Evolutionary conservation across 1,140 invertebrate species (phyloP).

Genomic region (Lasioglossum albipes): DNA sequence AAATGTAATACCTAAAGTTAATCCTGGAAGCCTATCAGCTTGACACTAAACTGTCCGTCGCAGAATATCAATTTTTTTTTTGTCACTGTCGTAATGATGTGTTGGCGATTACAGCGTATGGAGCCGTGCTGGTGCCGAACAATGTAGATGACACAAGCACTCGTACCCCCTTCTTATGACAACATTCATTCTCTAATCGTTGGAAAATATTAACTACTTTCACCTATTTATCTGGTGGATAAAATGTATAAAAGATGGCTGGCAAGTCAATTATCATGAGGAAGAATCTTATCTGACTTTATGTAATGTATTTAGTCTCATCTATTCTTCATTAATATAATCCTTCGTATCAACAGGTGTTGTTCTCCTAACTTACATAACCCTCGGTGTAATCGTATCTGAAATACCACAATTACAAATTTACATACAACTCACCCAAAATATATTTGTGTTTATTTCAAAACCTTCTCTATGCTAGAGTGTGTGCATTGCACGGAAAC

Average conservation of each 20-base stretch:
- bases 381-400: slow-evolving; percentile 74
- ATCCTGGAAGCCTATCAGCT: slow-evolving; percentile 79
- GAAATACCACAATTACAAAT: slow-evolving; percentile 55
- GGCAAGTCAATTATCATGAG: slow-evolving; percentile 78
- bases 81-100: slow-evolving; percentile 62
- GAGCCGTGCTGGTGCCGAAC: slow-evolving; percentile 63
- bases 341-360: slow-evolving; percentile 65
- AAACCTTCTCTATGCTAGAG: background rate
- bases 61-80: slow-evolving; percentile 55
- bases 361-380: slow-evolving; percentile 73
- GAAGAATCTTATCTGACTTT: slow-evolving; percentile 74
- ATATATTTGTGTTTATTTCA: background rate
- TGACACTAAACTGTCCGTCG: slow-evolving; percentile 71
- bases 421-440: background rate
- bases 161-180: slow-evolving; percentile 50
- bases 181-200: slow-evolving; percentile 75
- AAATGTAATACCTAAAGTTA: slow-evolving; percentile 77
- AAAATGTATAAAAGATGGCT: slow-evolving; percentile 80
- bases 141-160: slow-evolving; percentile 58
- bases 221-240: slow-evolving; percentile 76
- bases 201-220: slow-evolving; percentile 80
- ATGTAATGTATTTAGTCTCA: slow-evolving; percentile 69
- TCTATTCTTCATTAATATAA: slow-evolving; percentile 69
- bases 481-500: background rate
- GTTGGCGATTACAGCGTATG: slow-evolving; percentile 57